Evolutionary conservation across 2,888 invertebrate species (phyloP).

Genomic region (Malachius bipustulatus): DNA sequence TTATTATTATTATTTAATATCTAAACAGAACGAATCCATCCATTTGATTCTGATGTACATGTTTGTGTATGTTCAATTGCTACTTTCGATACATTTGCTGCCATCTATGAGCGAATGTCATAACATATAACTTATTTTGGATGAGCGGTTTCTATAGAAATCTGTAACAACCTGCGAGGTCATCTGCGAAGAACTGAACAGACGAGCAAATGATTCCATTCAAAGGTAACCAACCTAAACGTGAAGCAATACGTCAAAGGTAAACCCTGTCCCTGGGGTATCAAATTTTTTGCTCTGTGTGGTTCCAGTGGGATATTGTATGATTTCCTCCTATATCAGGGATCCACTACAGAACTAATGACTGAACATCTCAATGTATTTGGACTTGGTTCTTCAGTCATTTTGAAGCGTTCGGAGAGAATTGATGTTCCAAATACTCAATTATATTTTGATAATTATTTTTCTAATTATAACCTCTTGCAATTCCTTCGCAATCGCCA

Average conservation of each 20-base stretch:
- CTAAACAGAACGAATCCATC: too few species aligned
- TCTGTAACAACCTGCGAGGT: too few species aligned
- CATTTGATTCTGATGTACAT: too few species aligned
- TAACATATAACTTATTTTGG: too few species aligned
- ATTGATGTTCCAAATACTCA: constrained; percentile 10
- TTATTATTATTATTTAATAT: too few species aligned
- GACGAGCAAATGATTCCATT: constrained; percentile 24
- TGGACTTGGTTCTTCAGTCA: constrained; percentile 19
- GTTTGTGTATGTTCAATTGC: too few species aligned
- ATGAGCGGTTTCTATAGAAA: too few species aligned
- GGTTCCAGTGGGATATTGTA: constrained; percentile 21
- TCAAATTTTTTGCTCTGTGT: constrained; percentile 23
- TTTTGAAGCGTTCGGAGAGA: constrained; percentile 12
- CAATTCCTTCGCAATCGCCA: constrained; percentile 12
- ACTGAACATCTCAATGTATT: constrained; percentile 11
- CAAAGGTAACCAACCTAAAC: constrained; percentile 10
- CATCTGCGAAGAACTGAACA: too few species aligned
- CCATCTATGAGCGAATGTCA: too few species aligned
- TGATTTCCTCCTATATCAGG: constrained; percentile 25
- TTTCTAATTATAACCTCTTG: constrained; percentile 20
- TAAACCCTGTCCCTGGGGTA: constrained; percentile 22
- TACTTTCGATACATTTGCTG: too few species aligned
- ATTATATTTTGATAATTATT: constrained; percentile 21
- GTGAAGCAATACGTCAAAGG: constrained; percentile 14
- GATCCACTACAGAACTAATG: constrained; percentile 13